Percentiles rank a stretch among this genome's conserved stretches.
phyloP scores from a whole-genome alignment of 2,888 invertebrate species.

The Acronicta leporina region DNA sequence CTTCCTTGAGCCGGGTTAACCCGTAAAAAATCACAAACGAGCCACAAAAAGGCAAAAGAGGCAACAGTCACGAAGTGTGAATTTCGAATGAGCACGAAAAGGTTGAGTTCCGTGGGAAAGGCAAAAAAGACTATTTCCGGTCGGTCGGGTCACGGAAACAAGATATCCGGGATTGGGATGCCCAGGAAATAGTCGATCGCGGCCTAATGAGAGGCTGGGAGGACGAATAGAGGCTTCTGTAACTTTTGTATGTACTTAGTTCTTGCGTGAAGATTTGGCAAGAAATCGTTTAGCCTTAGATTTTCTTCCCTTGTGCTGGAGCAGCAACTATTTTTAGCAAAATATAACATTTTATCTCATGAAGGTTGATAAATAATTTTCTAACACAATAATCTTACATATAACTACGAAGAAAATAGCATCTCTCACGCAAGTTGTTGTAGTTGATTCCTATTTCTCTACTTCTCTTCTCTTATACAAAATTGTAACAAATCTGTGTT shows the following conservation, averaged over 20 bases:
- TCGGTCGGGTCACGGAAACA: conserved; percentile 66
- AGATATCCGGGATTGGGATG: conserved; percentile 69
- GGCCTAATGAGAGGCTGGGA: conserved; percentile 73
- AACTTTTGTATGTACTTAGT: conserved; percentile 11
- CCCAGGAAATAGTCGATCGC: conserved; percentile 74
- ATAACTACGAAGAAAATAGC: too few relatives aligned
- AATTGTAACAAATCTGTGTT: too few relatives aligned
- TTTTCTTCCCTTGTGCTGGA: conserved; percentile 10
- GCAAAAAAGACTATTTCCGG: conserved; percentile 70
- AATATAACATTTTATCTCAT: too few relatives aligned
- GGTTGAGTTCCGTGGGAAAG: conserved; percentile 48
- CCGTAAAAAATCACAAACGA: conserved; percentile 49
- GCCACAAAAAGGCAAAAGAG: conserved; percentile 42
- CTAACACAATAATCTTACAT: too few relatives aligned
- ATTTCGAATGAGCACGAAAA: conserved; percentile 47
- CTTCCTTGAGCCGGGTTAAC: conserved; percentile 20
- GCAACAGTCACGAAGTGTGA: conserved; percentile 41
- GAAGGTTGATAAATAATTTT: too few relatives aligned
- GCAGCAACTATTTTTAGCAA: conserved; percentile 1
- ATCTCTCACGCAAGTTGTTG: too few relatives aligned
- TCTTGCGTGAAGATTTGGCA: conserved; percentile 9
- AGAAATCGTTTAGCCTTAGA: conserved; percentile 19
- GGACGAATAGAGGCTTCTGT: conserved; percentile 39
- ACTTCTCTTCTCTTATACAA: too few relatives aligned
- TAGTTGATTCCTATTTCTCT: too few relatives aligned